Evolutionary conservation across 1,140 invertebrate species (phyloP).

Genomic region (Geopemphigus sp.): DNA sequence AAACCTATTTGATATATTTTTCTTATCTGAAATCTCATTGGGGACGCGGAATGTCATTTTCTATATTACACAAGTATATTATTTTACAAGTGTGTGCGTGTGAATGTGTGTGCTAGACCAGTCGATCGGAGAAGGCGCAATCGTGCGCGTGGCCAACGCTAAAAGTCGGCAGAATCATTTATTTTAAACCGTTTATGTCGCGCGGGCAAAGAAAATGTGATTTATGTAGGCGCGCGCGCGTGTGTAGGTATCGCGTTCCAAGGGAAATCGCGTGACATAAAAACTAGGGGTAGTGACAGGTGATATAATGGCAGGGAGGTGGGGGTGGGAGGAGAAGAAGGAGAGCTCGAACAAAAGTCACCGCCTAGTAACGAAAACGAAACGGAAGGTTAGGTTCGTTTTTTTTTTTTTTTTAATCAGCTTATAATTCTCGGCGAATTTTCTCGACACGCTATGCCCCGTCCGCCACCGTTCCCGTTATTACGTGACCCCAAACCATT

Average conservation of each 20-base stretch:
- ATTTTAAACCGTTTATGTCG: slow-evolving; percentile 45
- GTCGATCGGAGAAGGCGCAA: not conserved
- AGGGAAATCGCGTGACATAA: slow-evolving; percentile 19
- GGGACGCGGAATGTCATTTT: slow-evolving; percentile 27
- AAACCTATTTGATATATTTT: slow-evolving; percentile 30
- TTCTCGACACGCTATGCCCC: not conserved
- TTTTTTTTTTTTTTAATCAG: not conserved
- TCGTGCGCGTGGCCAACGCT: not conserved
- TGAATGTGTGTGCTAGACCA: not conserved
- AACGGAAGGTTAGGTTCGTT: too few species aligned
- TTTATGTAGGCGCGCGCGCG: not conserved
- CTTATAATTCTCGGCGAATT: slow-evolving; percentile 14
- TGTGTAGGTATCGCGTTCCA: not conserved
- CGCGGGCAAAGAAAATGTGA: slow-evolving; percentile 7
- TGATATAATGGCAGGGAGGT: too few species aligned
- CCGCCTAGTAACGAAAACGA: too few species aligned
- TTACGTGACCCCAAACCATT: not conserved
- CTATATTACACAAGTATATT: not conserved
- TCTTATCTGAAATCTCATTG: slow-evolving; percentile 26
- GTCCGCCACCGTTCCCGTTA: not conserved
- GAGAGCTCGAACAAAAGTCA: slow-evolving; percentile 3
- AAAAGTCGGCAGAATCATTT: slow-evolving; percentile 2
- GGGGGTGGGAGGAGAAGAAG: not conserved
- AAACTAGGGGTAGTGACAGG: not conserved
- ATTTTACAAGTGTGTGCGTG: not conserved